These are phyloP conservation scores for Sclerurus mexicanus DNA, from an alignment of 2,113 vertebrate genomes.

Conservation along the genomic window DNA sequence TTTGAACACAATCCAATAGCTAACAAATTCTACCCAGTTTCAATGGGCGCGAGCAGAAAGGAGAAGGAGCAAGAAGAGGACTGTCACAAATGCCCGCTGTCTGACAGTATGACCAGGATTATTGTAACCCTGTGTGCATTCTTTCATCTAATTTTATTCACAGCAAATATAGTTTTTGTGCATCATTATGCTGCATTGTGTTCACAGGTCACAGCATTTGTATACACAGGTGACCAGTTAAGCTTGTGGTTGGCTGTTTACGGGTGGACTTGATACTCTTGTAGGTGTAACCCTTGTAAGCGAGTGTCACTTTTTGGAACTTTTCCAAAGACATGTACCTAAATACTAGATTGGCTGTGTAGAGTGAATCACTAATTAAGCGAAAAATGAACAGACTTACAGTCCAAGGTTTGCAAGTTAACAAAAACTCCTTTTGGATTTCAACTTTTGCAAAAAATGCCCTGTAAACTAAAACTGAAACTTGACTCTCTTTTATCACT, in stretches of 20 bases:
- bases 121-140: not conserved
- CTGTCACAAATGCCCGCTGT: not conserved
- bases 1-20: not conserved
- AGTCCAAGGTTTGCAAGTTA: not conserved
- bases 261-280: not conserved
- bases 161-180: not conserved
- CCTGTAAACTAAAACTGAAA: not conserved
- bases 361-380: not conserved
- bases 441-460: not conserved
- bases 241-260: not conserved
- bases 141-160: not conserved
- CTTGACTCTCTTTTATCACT: not conserved
- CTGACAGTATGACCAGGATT: not conserved
- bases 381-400: not conserved
- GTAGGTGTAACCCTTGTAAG: not conserved
- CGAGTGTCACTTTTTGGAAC: not conserved
- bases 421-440: not conserved
- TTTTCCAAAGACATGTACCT: not conserved
- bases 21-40: not conserved
- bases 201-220: not conserved
- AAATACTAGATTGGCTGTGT: not conserved
- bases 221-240: not conserved
- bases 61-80: not conserved
- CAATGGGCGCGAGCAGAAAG: not conserved
- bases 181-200: not conserved